phyloP scores from a whole-genome alignment of 2,113 vertebrate species.

The Phyllopteryx taeniolatus region DNA sequence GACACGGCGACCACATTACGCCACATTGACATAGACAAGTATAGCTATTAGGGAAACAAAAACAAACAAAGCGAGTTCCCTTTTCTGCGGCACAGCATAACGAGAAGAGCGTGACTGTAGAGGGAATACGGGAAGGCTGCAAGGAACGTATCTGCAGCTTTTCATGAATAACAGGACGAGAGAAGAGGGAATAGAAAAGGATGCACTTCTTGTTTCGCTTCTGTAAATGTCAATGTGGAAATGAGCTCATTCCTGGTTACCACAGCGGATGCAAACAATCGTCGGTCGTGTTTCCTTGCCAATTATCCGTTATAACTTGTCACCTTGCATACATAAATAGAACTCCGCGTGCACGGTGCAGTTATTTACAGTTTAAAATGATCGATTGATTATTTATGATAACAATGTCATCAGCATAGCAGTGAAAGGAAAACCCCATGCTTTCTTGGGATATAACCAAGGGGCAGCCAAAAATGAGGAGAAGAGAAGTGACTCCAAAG shows the following conservation, averaged over 20 bases:
- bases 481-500: too few relatives aligned
- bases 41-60: conserved; percentile 27
- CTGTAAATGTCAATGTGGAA: conserved; percentile 49
- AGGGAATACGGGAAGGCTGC: conserved; percentile 10
- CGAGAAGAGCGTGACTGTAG: neutral
- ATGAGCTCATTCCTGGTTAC: conserved; percentile 42
- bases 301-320: neutral
- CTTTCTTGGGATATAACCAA: too few relatives aligned
- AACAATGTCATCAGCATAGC: too few relatives aligned
- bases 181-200: conserved; percentile 19
- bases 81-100: conserved; percentile 38
- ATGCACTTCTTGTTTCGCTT: conserved; percentile 63
- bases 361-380: neutral
- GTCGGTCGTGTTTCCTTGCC: neutral
- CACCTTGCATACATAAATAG: neutral
- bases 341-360: neutral
- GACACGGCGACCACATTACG: conserved; percentile 37
- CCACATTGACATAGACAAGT: conserved; percentile 17
- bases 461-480: too few relatives aligned
- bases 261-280: conserved; percentile 49
- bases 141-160: conserved; percentile 16
- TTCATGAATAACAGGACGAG: conserved; percentile 22
- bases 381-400: too few relatives aligned
- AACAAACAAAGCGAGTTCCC: conserved; percentile 24
- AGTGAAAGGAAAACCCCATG: too few relatives aligned